Evolutionary conservation across 2,113 vertebrate genomes (phyloP), one percentile per base, ranked within the genome.

Genomic region (Acinonyx jubatus): DNA sequence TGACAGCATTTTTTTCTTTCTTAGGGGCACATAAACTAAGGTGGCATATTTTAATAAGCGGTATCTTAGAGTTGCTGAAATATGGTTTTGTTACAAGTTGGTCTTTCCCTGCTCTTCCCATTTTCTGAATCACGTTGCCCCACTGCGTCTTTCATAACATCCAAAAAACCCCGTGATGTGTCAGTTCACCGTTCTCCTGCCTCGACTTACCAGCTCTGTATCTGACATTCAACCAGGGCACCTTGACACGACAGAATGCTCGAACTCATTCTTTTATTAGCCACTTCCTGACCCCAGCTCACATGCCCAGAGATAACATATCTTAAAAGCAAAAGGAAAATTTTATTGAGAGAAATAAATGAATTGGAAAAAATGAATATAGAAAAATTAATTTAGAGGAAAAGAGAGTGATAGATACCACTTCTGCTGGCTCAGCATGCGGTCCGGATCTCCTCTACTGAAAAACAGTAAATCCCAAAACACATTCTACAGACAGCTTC

Each of bases 361-460:
- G 25, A n/a, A 55, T 1, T 65, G 31, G 69, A 45, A 57, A 57
- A 94, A 86, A 48, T 52, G 38, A 23, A 55, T 18, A 36, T 2
- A 52, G 5, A 94, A 48, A 95, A 89, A 63, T 8, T 29, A 89
- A 80, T 33, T 61, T 57, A 23, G 33, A 38, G 19, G 31, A 41
- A 23, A 48, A 94, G 16, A 3, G 82, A 66, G 50, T 5, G 25
- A 16, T 10, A 48, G 50, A n/a, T 10, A 18, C 33, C 23, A 3
- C 2, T 69, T 38, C 69, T 3, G 18, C 76, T 45, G 68, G 21
- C 1, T 69, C 61, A 23, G 71, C 21, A 0, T 18, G 5, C 2
- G 14, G 10, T 7, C 63, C 25, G 5, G 27, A 3, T n/a, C 31
- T 19, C 13, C 18, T 6, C 38, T 19, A 19, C 0, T 3, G n/a